Evolutionary conservation across 1,140 invertebrate genomes (phyloP).

Genomic region (Palaemon carinicauda): DNA sequence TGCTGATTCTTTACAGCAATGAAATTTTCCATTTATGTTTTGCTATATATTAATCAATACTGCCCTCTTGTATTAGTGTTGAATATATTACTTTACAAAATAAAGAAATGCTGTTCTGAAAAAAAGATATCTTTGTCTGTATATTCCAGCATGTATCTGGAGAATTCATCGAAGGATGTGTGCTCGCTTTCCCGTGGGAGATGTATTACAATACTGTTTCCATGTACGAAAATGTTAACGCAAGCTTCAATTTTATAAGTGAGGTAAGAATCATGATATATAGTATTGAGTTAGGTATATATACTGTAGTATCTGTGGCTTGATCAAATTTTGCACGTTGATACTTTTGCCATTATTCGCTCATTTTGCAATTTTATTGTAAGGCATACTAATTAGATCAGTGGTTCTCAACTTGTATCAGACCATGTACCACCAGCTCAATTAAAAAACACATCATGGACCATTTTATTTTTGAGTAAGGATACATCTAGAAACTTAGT

Average conservation of each 20-base stretch:
- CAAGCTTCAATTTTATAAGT: conserved; percentile 58
- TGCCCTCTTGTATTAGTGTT: neutral
- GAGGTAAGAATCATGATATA: conserved; percentile 16
- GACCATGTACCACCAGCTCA: no score
- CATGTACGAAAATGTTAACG: conserved; percentile 52
- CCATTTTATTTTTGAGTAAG: no score
- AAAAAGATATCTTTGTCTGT: neutral
- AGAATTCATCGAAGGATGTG: conserved; percentile 52
- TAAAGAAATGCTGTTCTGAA: neutral
- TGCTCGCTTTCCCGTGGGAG: conserved; percentile 49
- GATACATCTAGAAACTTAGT: no score
- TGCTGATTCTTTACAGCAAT: no score
- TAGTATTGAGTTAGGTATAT: no score
- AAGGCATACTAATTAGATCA: no score
- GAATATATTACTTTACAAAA: no score
- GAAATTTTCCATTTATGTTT: neutral
- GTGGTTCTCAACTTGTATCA: no score
- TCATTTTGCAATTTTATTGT: no score
- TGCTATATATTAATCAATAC: neutral
- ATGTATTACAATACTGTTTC: conserved; percentile 55
- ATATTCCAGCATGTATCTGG: conserved; percentile 43
- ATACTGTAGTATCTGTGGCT: no score
- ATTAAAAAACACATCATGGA: no score
- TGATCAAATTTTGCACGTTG: neutral
- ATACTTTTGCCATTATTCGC: neutral